Percentiles rank a stretch among this genome's conserved stretches.
These are phyloP conservation scores for Marmota flaviventris DNA, from an alignment of 2,113 vertebrate genomes.

Conservation along the genomic window DNA sequence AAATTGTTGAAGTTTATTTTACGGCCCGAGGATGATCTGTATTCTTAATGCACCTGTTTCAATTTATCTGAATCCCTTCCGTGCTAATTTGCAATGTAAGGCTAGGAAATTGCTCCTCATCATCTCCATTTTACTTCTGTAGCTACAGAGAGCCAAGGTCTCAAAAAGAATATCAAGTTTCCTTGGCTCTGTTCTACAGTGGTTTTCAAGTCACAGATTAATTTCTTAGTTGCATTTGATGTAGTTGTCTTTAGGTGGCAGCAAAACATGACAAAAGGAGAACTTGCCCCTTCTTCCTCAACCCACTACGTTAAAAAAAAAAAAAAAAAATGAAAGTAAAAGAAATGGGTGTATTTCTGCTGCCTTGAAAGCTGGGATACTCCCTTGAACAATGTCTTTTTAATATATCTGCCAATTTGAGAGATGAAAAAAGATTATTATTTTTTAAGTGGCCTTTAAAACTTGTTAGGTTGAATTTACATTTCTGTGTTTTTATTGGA, in stretches of 20 bases:
- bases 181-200: not conserved
- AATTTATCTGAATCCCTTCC: too few species aligned
- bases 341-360: not conserved
- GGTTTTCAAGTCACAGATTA: not conserved
- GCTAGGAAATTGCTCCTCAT: not conserved
- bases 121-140: not conserved
- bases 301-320: conserved; percentile 33
- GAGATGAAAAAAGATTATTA: conserved; percentile 9
- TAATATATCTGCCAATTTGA: not conserved
- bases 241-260: conserved; percentile 7
- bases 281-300: not conserved
- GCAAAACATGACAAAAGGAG: not conserved
- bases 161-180: not conserved
- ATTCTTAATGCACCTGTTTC: too few species aligned
- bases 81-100: not conserved
- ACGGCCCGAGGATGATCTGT: not conserved
- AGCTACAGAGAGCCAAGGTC: not conserved
- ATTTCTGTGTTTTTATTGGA: conserved; percentile 21
- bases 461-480: not conserved
- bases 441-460: not conserved
- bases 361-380: not conserved
- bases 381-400: conserved; percentile 17
- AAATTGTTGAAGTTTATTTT: not conserved
- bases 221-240: conserved; percentile 27
- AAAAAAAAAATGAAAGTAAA: not conserved